phyloP scores from a whole-genome alignment of 2,797 vertebrate genomes.

The Chromobotia macracanthus region DNA sequence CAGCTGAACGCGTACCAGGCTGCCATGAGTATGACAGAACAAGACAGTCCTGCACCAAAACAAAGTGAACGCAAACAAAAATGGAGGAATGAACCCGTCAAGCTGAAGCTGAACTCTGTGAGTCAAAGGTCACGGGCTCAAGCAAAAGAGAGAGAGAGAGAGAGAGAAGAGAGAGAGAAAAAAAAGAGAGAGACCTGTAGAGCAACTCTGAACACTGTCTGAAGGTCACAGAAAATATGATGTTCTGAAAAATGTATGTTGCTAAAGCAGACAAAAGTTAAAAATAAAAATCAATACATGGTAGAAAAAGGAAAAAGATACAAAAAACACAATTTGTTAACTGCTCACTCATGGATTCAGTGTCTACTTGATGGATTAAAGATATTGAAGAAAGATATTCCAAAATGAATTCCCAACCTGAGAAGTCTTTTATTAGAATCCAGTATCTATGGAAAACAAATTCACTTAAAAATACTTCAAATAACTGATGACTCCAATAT shows the following conservation, averaged over 20 bases:
- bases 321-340: neutral
- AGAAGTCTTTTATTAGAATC: neutral
- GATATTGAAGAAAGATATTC: neutral
- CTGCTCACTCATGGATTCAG: neutral
- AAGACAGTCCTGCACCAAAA: constrained; percentile 62
- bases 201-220: constrained; percentile 7
- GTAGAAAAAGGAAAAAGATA: neutral
- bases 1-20: neutral
- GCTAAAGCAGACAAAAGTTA: neutral
- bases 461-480: neutral
- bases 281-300: constrained; percentile 34
- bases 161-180: neutral
- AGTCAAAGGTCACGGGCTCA: constrained; percentile 26
- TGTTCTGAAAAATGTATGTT: constrained; percentile 21
- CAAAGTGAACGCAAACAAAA: constrained; percentile 47
- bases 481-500: neutral
- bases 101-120: neutral
- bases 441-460: neutral
- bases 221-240: constrained; percentile 41
- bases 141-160: neutral
- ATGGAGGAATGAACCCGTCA: constrained; percentile 35
- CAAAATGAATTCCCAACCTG: neutral
- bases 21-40: constrained; percentile 9
- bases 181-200: constrained; percentile 11
- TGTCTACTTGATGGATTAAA: neutral